Conservation (phyloP, 2,113 vertebrate genomes). For the Marmota monax region DNA sequence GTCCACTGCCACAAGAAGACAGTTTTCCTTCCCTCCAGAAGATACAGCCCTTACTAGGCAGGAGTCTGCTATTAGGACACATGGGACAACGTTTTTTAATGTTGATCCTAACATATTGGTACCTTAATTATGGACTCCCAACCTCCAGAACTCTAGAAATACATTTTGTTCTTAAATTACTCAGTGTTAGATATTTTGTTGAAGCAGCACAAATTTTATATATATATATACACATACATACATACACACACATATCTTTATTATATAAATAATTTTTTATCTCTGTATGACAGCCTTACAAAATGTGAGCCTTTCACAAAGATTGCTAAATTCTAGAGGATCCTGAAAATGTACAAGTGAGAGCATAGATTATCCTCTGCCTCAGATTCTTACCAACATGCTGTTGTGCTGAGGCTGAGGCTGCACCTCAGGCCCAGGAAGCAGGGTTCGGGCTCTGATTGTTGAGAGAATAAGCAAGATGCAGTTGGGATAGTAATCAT, state of each 20-base stretch:
- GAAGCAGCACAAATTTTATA: neutral
- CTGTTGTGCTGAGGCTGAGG: too few relatives aligned
- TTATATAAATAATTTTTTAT: neutral
- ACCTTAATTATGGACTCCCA: neutral
- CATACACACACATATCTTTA: neutral
- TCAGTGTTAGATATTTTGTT: neutral
- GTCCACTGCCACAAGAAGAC: neutral
- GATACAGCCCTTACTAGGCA: neutral
- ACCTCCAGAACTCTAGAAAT: neutral
- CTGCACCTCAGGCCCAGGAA: too few relatives aligned
- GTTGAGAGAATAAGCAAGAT: too few relatives aligned
- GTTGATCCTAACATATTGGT: neutral
- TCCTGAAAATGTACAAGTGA: accelerated
- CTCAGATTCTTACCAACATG: neutral
- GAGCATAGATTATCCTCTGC: accelerated
- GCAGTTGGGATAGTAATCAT: too few relatives aligned
- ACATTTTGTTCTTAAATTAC: neutral
- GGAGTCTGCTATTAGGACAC: neutral
- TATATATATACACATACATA: too few relatives aligned
- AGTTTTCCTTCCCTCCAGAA: neutral
- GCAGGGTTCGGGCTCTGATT: too few relatives aligned
- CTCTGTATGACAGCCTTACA: neutral
- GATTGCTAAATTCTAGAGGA: neutral
- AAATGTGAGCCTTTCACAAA: neutral
- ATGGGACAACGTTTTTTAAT: too few relatives aligned